A percentile compares a stretch with the other conserved stretches of the same genome.
phyloP scores from a whole-genome alignment of 2,888 invertebrate species.

The Cheilosia grossa region DNA sequence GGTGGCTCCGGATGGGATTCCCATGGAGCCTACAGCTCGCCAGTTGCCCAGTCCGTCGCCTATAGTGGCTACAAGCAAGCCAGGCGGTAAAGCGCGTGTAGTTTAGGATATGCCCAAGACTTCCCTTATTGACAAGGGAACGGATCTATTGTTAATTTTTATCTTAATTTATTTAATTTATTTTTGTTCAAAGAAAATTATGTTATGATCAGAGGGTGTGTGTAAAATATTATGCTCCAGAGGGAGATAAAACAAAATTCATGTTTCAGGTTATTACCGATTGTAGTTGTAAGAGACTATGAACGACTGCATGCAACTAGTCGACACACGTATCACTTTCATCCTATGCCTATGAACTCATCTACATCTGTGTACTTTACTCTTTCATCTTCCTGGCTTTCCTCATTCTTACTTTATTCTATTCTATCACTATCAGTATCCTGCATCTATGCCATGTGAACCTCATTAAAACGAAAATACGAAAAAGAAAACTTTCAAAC shows the following conservation, averaged over 20 bases:
- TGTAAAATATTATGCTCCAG: conserved; percentile 1
- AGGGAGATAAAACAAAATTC: conserved; percentile 28
- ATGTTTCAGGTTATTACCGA: conserved; percentile 59
- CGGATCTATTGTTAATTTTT: conserved; percentile 76
- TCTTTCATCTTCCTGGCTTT: conserved; percentile 32
- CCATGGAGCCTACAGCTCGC: conserved; percentile 84
- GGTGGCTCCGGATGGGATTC: conserved; percentile 82
- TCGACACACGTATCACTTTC: conserved; percentile 76
- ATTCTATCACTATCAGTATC: conserved; percentile 49
- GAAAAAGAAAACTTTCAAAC: conserved; percentile 34
- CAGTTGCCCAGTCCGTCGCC: conserved; percentile 84
- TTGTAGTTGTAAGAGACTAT: conserved; percentile 59
- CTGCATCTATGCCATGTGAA: conserved; percentile 59
- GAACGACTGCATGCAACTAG: conserved; percentile 81
- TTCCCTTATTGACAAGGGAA: conserved; percentile 19
- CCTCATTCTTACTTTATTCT: conserved; percentile 59
- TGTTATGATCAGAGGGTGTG: conserved; percentile 39
- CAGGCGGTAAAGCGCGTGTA: conserved; percentile 79
- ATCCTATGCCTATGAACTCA: conserved; percentile 12
- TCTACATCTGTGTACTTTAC: conserved; percentile 52
- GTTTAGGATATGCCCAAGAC: conserved; percentile 33
- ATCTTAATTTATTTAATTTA: conserved; percentile 82
- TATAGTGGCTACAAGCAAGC: conserved; percentile 84
- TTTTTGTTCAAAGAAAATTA: conserved; percentile 74
- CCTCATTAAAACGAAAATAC: conserved; percentile 67